Conservation (phyloP, 1,140 invertebrate genomes). For the Drosophila lacertosa region DNA sequence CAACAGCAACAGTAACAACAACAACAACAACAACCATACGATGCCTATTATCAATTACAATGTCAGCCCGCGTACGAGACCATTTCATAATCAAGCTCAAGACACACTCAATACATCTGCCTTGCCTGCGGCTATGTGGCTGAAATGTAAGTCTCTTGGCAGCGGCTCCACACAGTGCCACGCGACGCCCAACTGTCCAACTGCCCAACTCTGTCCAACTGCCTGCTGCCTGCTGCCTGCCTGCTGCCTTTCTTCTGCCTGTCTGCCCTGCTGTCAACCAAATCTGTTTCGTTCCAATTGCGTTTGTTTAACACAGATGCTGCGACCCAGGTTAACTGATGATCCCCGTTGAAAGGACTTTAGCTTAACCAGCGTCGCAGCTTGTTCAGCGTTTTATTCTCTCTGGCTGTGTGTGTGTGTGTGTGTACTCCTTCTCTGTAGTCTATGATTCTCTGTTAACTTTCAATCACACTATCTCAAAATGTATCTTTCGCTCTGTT, state of each 20-base stretch:
- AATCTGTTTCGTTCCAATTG: conserved; percentile 40
- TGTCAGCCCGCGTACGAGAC: conserved; percentile 72
- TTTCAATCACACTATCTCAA: conserved; percentile 8
- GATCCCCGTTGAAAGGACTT: not conserved
- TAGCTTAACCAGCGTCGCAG: conserved; percentile 4
- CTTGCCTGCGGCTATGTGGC: conserved; percentile 75
- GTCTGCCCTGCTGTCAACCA: conserved; percentile 4
- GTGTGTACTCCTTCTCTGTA: conserved; percentile 9
- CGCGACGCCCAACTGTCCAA: conserved; percentile 28
- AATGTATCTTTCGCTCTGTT: conserved; percentile 10
- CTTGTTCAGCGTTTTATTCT: conserved; percentile 1
- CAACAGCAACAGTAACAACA: conserved; percentile 37
- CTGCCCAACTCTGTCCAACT: conserved; percentile 14
- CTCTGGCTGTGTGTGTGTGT: too few species aligned
- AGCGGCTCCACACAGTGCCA: conserved; percentile 59
- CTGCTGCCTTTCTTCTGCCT: conserved; percentile 22
- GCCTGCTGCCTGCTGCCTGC: not conserved
- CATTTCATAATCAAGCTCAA: conserved; percentile 82
- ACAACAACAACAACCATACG: conserved; percentile 54
- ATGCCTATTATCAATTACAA: conserved; percentile 73
- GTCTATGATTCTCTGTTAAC: conserved; percentile 3
- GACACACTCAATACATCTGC: conserved; percentile 76
- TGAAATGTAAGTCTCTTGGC: conserved; percentile 84
- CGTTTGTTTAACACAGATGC: conserved; percentile 34
- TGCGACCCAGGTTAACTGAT: not conserved